A percentile compares a stretch with the other conserved stretches of the same genome.
Evolutionary conservation across 2,797 vertebrate species (phyloP).

Genomic region (Coranthus polyacanthus): DNA sequence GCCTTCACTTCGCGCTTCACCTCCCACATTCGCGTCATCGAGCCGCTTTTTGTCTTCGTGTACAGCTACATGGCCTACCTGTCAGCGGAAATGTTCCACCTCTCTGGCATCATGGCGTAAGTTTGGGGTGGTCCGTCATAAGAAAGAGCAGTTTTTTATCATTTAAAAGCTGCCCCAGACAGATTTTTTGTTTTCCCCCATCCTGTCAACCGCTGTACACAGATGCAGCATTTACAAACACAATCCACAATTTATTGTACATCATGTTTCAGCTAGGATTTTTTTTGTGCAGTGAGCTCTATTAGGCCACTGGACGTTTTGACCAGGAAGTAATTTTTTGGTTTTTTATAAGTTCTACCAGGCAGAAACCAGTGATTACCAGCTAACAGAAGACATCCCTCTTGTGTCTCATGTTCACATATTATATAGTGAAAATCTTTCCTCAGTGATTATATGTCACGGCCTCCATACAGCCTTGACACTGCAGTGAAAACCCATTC

Average conservation of each 20-base stretch:
- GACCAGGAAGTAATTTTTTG: no score
- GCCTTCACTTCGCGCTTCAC: slow-evolving; percentile 99
- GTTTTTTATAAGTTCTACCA: not conserved
- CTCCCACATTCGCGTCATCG: slow-evolving; percentile 95
- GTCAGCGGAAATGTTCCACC: slow-evolving; percentile 96
- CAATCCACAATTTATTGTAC: no score
- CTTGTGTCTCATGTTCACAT: not conserved
- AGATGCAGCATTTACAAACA: not conserved
- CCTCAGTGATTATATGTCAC: slow-evolving; percentile 22
- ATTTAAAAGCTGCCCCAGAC: no score
- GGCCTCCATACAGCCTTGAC: slow-evolving; percentile 17
- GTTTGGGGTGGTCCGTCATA: slow-evolving; percentile 63
- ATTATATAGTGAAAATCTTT: not conserved
- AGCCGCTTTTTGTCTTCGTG: slow-evolving; percentile 98
- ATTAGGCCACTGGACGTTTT: no score
- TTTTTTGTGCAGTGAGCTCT: no score
- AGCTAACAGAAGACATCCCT: not conserved
- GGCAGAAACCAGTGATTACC: not conserved
- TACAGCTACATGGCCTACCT: slow-evolving; percentile 99
- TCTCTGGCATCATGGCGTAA: slow-evolving; percentile 99
- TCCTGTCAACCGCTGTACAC: not conserved
- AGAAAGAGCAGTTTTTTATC: no score
- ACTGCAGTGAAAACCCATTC: slow-evolving; percentile 21
- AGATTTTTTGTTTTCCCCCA: no score
- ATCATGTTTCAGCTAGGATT: no score